Conservation (phyloP, 2,797 vertebrate genomes). For the Poecile montanus region DNA sequence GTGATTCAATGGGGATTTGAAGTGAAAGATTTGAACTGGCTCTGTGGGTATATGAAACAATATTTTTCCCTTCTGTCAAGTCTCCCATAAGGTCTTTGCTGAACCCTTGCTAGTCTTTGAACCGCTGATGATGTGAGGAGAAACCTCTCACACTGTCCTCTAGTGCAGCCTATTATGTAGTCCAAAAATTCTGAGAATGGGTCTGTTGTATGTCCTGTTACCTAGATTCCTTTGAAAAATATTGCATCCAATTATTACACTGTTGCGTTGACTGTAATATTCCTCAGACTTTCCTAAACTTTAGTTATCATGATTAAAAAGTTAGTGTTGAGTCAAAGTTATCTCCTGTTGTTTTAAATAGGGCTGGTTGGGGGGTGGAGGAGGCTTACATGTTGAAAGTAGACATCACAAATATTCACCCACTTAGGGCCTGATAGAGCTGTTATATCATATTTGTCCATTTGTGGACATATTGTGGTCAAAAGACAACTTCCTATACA, state of each 20-base stretch:
- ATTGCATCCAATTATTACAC: neutral
- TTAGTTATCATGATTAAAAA: neutral
- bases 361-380: rapidly evolving
- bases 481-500: neutral
- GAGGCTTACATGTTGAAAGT: neutral
- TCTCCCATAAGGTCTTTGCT: neutral
- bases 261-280: neutral
- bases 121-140: neutral
- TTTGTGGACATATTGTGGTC: neutral
- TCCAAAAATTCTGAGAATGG: neutral
- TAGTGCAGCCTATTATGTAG: neutral
- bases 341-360: neutral
- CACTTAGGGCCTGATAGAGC: neutral
- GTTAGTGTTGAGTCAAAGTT: neutral
- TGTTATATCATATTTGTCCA: neutral
- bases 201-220: neutral
- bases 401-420: neutral
- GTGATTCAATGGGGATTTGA: neutral
- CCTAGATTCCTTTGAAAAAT: neutral
- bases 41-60: neutral
- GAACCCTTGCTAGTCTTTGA: neutral
- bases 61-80: neutral
- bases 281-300: neutral
- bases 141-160: neutral
- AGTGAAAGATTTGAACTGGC: neutral